Conservation (phyloP, 2,888 invertebrate genomes). For the Xestobium rufovillosum region DNA sequence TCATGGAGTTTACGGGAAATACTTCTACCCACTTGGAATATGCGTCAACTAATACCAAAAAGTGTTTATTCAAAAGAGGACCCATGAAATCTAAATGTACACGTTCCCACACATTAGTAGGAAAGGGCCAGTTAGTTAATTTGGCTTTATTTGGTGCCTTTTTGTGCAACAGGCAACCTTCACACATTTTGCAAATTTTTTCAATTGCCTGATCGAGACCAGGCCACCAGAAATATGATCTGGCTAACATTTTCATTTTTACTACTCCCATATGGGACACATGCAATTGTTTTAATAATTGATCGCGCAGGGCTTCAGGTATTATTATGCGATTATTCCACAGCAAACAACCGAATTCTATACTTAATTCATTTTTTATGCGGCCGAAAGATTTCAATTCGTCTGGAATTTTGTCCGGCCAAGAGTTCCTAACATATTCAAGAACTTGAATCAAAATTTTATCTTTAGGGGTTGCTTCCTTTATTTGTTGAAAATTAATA, state of each 20-base stretch:
- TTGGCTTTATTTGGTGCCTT: conserved; percentile 10
- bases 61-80: conserved; percentile 21
- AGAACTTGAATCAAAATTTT: conserved; percentile 6
- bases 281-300: conserved; percentile 20
- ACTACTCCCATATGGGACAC: conserved; percentile 14
- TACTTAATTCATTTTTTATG: conserved; percentile 10
- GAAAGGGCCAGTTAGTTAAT: conserved; percentile 22
- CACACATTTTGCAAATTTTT: conserved; percentile 11
- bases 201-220: conserved; percentile 19
- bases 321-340: conserved; percentile 21
- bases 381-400: conserved; percentile 8
- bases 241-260: conserved; percentile 17
- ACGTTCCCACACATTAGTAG: conserved; percentile 23
- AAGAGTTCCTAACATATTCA: conserved; percentile 3
- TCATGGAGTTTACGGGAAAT: conserved; percentile 15
- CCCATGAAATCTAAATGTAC: conserved; percentile 26
- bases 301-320: conserved; percentile 13
- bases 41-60: conserved; percentile 25
- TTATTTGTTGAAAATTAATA: conserved; percentile 3
- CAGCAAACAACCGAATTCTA: conserved; percentile 19
- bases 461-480: conserved; percentile 2
- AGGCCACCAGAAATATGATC: conserved; percentile 23
- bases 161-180: conserved; percentile 14
- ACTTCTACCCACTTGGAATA: conserved; percentile 25
- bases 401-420: conserved; percentile 6